Percentiles rank a stretch among this genome's conserved stretches.
Conservation (phyloP, 1,140 invertebrate genomes). For the Leptinotarsa texana region DNA sequence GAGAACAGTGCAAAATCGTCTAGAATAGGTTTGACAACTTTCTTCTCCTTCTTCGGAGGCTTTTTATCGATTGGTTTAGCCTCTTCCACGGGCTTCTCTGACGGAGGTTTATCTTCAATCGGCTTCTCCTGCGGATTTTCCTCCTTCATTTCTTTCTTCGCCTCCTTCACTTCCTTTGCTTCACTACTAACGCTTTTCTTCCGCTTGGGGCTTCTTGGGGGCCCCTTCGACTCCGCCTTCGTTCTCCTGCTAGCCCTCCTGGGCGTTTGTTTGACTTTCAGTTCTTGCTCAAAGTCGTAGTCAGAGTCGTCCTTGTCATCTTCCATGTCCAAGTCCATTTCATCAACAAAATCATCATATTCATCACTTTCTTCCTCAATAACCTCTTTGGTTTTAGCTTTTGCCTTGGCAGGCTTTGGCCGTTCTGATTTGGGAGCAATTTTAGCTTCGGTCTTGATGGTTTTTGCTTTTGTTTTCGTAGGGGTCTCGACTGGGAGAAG, state of each 20-base stretch:
- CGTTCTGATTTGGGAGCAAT: conserved; percentile 7
- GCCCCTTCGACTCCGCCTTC: conserved; percentile 38
- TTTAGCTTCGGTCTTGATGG: conserved; percentile 19
- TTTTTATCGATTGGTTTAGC: conserved; percentile 46
- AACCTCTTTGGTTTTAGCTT: conserved; percentile 27
- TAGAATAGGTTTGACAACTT: conserved; percentile 65
- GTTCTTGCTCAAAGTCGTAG: conserved; percentile 54
- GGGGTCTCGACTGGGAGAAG: not conserved
- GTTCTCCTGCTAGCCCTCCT: conserved; percentile 21
- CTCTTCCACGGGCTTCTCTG: conserved; percentile 54
- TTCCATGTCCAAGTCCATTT: conserved; percentile 30
- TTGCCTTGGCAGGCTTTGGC: conserved; percentile 20
- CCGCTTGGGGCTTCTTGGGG: conserved; percentile 29
- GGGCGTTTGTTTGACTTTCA: conserved; percentile 35
- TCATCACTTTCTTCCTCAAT: conserved; percentile 35
- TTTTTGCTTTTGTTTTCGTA: conserved; percentile 23
- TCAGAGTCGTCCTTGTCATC: conserved; percentile 52
- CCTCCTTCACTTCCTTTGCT: conserved; percentile 29
- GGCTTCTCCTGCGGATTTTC: conserved; percentile 28
- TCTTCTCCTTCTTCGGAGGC: conserved; percentile 68
- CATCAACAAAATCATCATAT: conserved; percentile 20
- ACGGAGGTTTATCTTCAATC: conserved; percentile 51
- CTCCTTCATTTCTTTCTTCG: conserved; percentile 21
- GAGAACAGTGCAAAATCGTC: conserved; percentile 74
- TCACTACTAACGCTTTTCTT: conserved; percentile 20